Percentiles rank a stretch among this genome's conserved stretches.
These are phyloP conservation scores for Steinernema scapterisci DNA, from an alignment of 2,888 invertebrate genomes.

Conservation along the genomic window DNA sequence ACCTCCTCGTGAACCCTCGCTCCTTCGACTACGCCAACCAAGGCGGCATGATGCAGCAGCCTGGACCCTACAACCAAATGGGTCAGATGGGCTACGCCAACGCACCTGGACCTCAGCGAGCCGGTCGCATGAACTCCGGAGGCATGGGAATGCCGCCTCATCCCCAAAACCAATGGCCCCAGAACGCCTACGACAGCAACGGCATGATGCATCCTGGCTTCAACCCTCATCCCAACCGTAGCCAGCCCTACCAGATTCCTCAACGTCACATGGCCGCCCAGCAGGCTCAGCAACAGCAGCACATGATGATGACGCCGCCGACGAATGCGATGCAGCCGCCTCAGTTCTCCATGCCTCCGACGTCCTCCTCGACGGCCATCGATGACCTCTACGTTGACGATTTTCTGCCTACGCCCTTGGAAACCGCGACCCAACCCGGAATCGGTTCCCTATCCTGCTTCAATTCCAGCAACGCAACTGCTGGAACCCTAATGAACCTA, in stretches of 20 bases:
- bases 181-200: neutral
- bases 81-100: constrained; percentile 10
- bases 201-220: constrained; percentile 4
- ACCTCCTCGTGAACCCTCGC: constrained; percentile 43
- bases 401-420: constrained; percentile 55
- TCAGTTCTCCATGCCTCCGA: constrained; percentile 1
- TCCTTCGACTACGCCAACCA: constrained; percentile 30
- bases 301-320: constrained; percentile 36
- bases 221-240: neutral
- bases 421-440: constrained; percentile 22
- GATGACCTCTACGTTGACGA: constrained; percentile 49
- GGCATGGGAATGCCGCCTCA: neutral
- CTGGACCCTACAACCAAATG: constrained; percentile 12
- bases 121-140: constrained; percentile 2
- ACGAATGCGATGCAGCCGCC: neutral
- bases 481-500: constrained; percentile 40
- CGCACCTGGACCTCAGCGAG: constrained; percentile 16
- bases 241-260: constrained; percentile 2
- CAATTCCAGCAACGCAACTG: constrained; percentile 33
- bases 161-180: neutral
- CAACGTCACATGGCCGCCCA: neutral
- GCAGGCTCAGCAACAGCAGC: constrained; percentile 35
- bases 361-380: constrained; percentile 22
- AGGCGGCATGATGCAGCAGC: constrained; percentile 15
- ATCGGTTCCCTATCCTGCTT: constrained; percentile 22